phyloP scores from a whole-genome alignment of 2,113 vertebrate species.

The Peromyscus californicus region DNA sequence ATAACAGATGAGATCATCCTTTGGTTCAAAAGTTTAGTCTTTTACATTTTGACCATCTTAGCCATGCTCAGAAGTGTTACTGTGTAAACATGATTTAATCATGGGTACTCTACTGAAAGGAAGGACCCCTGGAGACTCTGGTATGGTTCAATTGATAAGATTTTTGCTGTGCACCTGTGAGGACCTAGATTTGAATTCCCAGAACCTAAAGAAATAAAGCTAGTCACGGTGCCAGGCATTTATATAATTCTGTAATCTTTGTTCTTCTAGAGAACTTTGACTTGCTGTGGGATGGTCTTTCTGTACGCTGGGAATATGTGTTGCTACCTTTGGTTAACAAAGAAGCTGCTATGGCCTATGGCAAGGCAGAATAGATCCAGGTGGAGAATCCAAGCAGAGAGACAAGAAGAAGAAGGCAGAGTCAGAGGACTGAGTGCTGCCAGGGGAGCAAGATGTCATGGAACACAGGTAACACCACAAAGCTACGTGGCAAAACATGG shows the following conservation, averaged over 20 bases:
- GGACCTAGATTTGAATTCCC: background rate
- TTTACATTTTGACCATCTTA: constrained; percentile 14
- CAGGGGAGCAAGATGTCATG: no score
- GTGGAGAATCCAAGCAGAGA: no score
- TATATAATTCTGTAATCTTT: background rate
- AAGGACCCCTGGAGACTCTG: background rate
- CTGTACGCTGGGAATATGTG: no score
- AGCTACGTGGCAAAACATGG: no score
- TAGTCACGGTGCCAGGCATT: background rate
- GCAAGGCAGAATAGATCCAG: no score
- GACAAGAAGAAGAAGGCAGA: no score
- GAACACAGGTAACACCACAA: no score
- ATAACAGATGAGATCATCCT: background rate
- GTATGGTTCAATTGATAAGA: background rate
- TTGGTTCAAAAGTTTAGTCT: background rate
- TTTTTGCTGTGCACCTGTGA: no score
- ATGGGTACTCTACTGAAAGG: background rate
- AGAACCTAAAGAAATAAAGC: background rate
- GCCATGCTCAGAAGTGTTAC: background rate
- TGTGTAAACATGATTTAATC: background rate
- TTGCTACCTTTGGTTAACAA: no score
- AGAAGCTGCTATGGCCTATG: no score
- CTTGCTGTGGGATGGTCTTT: background rate
- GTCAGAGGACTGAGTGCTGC: no score
- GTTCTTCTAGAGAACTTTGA: background rate